Percentiles rank a stretch among this genome's conserved stretches.
Conservation (phyloP, 2,888 invertebrate species). For the Cheilosia vulpina region DNA sequence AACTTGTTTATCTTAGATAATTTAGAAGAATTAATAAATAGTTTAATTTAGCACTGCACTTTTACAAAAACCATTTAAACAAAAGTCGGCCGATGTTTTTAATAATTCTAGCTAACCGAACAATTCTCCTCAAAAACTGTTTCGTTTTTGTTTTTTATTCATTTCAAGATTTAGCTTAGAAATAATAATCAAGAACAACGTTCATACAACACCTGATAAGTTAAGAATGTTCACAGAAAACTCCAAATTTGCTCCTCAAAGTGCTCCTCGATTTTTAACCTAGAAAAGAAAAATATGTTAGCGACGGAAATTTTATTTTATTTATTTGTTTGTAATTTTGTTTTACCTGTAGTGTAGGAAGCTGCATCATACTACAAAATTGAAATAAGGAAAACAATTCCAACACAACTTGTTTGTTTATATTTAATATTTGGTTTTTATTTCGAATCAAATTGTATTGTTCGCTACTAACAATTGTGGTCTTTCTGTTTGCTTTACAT, state of each 20-base stretch:
- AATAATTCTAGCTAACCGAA: too few species aligned
- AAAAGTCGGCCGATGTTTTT: too few species aligned
- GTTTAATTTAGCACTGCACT: too few species aligned
- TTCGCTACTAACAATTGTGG: background rate
- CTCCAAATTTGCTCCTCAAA: background rate
- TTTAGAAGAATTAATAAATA: too few species aligned
- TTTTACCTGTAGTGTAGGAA: background rate
- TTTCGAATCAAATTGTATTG: background rate
- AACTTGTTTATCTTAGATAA: too few species aligned
- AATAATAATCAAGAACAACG: background rate
- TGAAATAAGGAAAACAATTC: background rate
- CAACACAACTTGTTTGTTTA: background rate
- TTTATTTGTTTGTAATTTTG: background rate
- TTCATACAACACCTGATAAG: conserved; percentile 4
- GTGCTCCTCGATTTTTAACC: background rate
- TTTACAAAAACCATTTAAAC: too few species aligned
- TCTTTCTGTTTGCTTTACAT: background rate
- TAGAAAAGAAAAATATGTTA: conserved; percentile 11
- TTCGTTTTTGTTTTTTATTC: background rate
- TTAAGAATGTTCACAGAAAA: background rate
- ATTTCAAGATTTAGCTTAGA: background rate
- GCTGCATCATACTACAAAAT: background rate
- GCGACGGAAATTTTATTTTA: background rate
- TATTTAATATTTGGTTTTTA: background rate
- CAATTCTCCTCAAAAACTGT: too few species aligned